Conservation (phyloP, 2,888 invertebrate genomes). For the Automeris io region DNA sequence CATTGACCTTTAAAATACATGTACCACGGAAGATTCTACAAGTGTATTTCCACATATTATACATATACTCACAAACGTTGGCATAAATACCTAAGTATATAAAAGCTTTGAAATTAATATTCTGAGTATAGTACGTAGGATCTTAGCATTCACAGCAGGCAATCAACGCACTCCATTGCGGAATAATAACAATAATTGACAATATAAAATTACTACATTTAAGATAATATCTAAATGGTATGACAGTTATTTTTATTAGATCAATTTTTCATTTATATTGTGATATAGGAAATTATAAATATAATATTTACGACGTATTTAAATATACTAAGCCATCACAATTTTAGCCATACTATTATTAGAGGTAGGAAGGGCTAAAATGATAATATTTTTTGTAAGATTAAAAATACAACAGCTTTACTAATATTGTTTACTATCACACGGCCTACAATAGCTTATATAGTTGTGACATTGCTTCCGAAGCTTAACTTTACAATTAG, state of each 20-base stretch:
- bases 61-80: not conserved
- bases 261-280: too few species aligned
- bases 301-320: too few species aligned
- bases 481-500: too few species aligned
- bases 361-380: too few species aligned
- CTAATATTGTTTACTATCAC: too few species aligned
- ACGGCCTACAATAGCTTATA: too few species aligned
- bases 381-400: too few species aligned
- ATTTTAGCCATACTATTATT: too few species aligned
- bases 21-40: not conserved
- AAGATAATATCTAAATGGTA: not conserved
- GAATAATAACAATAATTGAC: constrained; percentile 4
- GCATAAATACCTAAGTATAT: not conserved
- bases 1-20: not conserved
- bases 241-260: not conserved
- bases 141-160: constrained; percentile 7
- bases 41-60: not conserved
- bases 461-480: too few species aligned
- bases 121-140: constrained; percentile 2
- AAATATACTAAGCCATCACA: too few species aligned
- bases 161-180: constrained; percentile 3
- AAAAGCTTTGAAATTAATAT: constrained; percentile 8
- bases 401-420: too few species aligned
- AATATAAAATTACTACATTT: constrained; percentile 1
- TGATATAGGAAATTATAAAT: too few species aligned